Evolutionary conservation across 2,113 vertebrate genomes (phyloP).

Genomic region (Perca fluviatilis): DNA sequence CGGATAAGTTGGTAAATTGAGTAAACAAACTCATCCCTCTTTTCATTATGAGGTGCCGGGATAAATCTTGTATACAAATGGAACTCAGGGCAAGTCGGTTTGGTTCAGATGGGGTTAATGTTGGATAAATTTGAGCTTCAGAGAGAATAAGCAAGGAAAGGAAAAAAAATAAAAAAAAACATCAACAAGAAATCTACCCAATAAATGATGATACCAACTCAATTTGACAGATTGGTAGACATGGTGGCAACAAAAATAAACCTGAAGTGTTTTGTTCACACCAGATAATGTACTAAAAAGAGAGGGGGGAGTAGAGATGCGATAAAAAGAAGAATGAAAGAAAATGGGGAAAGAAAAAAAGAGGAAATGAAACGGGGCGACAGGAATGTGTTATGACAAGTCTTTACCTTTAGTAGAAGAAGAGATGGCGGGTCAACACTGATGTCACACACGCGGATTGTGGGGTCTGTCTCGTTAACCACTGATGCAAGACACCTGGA

Average conservation of each 20-base stretch:
- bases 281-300: neutral
- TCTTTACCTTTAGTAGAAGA: neutral
- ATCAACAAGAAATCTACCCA: slow-evolving; percentile 27
- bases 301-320: neutral
- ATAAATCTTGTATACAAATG: slow-evolving; percentile 64
- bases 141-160: slow-evolving; percentile 1
- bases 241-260: slow-evolving; percentile 23
- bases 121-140: slow-evolving; percentile 46
- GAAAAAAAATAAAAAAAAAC: neutral
- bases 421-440: neutral
- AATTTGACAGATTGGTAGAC: slow-evolving; percentile 40
- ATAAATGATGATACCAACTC: slow-evolving; percentile 43
- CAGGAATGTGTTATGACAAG: neutral
- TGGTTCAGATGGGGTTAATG: slow-evolving; percentile 57
- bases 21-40: slow-evolving; percentile 68
- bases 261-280: neutral
- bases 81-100: slow-evolving; percentile 54
- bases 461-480: neutral
- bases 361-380: neutral
- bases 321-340: neutral
- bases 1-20: slow-evolving; percentile 70
- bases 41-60: slow-evolving; percentile 61
- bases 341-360: neutral
- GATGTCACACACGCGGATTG: neutral
- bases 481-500: neutral